Base-by-base conservation (phyloP, 2,113 vertebrate species). In the Trinectes maculatus region DNA sequence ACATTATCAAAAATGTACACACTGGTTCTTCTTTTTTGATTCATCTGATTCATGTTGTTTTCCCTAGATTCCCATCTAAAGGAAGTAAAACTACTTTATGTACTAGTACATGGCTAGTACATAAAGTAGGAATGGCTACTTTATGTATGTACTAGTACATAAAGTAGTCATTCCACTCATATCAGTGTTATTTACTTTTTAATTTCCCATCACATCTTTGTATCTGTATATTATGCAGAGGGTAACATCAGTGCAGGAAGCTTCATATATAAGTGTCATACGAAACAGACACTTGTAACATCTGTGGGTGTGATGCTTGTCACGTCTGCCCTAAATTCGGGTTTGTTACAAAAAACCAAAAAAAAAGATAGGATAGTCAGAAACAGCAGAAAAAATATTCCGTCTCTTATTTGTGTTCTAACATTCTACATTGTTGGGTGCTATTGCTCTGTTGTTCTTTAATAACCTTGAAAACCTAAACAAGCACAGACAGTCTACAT, bases 311-410 rank as follows among this genome's bases (percentile, higher is more conserved):
- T 57, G 75, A 87, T 82, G 75, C 69, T 53, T 62, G 71, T 89
- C 84, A 89, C 62, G 40, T 86, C 76, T 89, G 85, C 69, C 79
- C 81, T 80, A 85, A 75, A 86, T 88, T 74, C 74, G 73, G 77
- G 25, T 71, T 54, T 74, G 25, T 48, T 12, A n/a, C n/a, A n/a
- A n/a, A n/a, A n/a, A n/a, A n/a, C n/a, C 3, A 37, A n/a, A 48
- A 48, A 37, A 63, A 71, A 79, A 80, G 43, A 36, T 46, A 55
- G 61, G 42, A 76, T 58, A 79, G 9, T 71, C 36, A 66, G 53
- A 15, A 79, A 69, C n/a, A 65, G 72, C 26, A 46, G 22, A 33
- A 24, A 4, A 29, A 29, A 29, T 24, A 26, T 51, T 4, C 5
- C 8, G 1, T 11, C 8, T 47, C 42, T 59, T 47, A 47, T 47